Percentiles rank a stretch among this genome's conserved stretches.
Evolutionary conservation across 2,888 invertebrate genomes (phyloP).

Genomic region (Polydrusus tereticollis): DNA sequence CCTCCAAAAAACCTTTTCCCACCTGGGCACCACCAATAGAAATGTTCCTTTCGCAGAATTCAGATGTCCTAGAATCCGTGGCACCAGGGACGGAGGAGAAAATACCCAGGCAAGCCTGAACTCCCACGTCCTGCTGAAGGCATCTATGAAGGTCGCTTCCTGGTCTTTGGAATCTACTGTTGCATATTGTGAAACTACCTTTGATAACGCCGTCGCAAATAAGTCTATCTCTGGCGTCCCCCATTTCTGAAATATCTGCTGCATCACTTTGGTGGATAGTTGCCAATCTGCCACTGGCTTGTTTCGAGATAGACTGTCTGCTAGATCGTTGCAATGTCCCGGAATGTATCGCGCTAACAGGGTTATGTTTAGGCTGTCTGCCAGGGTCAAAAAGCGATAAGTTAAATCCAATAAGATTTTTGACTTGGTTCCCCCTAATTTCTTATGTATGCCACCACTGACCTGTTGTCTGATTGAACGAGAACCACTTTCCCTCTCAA

Average conservation of each 20-base stretch:
- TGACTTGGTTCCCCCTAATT: background rate
- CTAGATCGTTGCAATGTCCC: slow-evolving; percentile 49
- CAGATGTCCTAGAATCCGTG: slow-evolving; percentile 54
- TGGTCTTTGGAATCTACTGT: slow-evolving; percentile 39
- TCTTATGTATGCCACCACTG: slow-evolving; percentile 18
- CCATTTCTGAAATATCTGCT: slow-evolving; percentile 49
- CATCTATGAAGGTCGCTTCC: slow-evolving; percentile 43
- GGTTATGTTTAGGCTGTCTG: too few species aligned
- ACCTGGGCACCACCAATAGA: too few species aligned
- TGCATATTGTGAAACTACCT: slow-evolving; percentile 47
- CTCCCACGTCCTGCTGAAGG: slow-evolving; percentile 50
- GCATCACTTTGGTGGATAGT: slow-evolving; percentile 26
- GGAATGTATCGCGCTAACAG: slow-evolving; percentile 37
- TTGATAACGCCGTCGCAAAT: slow-evolving; percentile 48
- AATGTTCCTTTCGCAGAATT: too few species aligned
- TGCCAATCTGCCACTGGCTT: slow-evolving; percentile 48
- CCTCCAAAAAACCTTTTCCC: slow-evolving; percentile 57
- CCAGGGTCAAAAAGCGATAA: background rate
- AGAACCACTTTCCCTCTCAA: slow-evolving; percentile 24
- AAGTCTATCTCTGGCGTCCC: slow-evolving; percentile 48
- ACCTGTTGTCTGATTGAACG: slow-evolving; percentile 27
- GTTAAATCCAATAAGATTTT: background rate
- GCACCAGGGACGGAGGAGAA: slow-evolving; percentile 57
- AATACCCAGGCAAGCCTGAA: slow-evolving; percentile 55
- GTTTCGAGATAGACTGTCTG: slow-evolving; percentile 51